Conservation (phyloP, 2,888 invertebrate genomes). For the Crematogaster levior region DNA sequence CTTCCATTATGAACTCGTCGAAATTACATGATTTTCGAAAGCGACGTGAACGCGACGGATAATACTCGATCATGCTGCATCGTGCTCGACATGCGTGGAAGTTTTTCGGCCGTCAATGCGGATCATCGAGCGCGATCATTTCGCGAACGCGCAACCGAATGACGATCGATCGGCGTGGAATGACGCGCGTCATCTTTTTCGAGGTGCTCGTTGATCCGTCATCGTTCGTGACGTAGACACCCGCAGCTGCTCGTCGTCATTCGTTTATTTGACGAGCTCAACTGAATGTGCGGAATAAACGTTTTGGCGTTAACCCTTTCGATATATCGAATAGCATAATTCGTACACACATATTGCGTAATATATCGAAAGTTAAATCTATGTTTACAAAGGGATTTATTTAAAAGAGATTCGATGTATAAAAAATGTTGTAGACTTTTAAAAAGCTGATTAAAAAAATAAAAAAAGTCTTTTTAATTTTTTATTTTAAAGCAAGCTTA, state of each 20-base stretch:
- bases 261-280: conserved; percentile 54
- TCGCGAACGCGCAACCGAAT: conserved; percentile 54
- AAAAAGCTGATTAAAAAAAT: not conserved
- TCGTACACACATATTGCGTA: not conserved
- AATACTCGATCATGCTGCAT: conserved; percentile 53
- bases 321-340: not conserved
- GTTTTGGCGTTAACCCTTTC: conserved; percentile 10
- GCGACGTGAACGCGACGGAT: conserved; percentile 43
- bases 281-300: conserved; percentile 41
- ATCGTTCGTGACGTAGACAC: conserved; percentile 55
- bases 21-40: conserved; percentile 52
- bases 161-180: conserved; percentile 58
- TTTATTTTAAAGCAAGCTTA: not conserved
- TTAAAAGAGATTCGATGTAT: not conserved
- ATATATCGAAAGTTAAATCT: not conserved
- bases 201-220: conserved; percentile 48
- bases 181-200: conserved; percentile 54
- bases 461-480: not conserved
- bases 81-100: conserved; percentile 42
- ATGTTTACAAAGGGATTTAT: not conserved
- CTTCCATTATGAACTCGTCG: conserved; percentile 52
- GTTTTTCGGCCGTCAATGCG: conserved; percentile 49
- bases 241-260: conserved; percentile 51
- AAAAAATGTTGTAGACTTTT: not conserved
- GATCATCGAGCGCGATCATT: conserved; percentile 57